A percentile compares a stretch with the other conserved stretches of the same genome.
Evolutionary conservation across 2,797 vertebrate species (phyloP).

Genomic region (Clamator glandarius): DNA sequence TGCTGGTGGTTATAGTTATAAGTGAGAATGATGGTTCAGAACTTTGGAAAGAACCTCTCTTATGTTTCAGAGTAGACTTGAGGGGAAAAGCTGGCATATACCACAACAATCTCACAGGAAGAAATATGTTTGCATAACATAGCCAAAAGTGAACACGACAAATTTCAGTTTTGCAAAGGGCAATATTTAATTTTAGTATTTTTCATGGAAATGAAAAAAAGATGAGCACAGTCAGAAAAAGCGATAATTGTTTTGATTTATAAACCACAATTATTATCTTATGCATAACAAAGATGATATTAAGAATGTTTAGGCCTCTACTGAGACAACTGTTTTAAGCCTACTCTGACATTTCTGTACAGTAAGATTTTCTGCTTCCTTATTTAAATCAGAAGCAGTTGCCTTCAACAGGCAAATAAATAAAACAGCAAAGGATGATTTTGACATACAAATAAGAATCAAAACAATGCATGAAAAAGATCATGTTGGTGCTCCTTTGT

Average conservation of each 20-base stretch:
- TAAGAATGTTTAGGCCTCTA: neutral
- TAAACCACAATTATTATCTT: neutral
- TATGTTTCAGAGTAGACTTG: conserved; percentile 46
- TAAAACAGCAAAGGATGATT: neutral
- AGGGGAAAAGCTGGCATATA: conserved; percentile 56
- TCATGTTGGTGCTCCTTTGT: neutral
- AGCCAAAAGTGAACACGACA: neutral
- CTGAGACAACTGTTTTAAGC: neutral
- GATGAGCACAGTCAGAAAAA: neutral
- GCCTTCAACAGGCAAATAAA: neutral
- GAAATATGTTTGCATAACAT: conserved; percentile 51
- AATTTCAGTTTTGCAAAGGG: conserved; percentile 34
- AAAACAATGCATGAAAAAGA: neutral
- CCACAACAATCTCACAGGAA: conserved; percentile 8
- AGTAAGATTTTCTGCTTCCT: neutral
- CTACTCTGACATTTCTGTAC: neutral
- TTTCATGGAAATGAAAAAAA: neutral
- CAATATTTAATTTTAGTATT: conserved; percentile 25
- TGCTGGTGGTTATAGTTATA: conserved; percentile 36
- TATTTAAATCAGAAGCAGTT: neutral
- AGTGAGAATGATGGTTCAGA: conserved; percentile 51
- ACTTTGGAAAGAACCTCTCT: conserved; percentile 47
- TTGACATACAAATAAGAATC: neutral
- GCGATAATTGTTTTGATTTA: neutral
- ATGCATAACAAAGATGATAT: neutral